These are phyloP conservation scores for Dinocampus coccinellae DNA, from an alignment of 2,888 invertebrate species.

Conservation along the genomic window DNA sequence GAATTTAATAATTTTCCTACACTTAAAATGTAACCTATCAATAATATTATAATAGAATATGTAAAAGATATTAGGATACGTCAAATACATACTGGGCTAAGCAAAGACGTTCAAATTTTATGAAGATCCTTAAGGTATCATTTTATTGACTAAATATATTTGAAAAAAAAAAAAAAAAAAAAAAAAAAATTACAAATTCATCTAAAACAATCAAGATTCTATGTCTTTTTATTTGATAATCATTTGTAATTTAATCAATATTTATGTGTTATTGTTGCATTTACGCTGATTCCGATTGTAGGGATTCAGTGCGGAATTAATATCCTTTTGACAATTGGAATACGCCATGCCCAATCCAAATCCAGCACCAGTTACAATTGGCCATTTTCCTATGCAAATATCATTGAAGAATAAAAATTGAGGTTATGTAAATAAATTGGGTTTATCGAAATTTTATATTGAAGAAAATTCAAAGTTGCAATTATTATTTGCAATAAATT, in stretches of 20 bases:
- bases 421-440: constrained; percentile 3
- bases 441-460: background rate
- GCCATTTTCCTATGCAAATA: constrained; percentile 82
- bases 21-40: too few relatives aligned
- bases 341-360: constrained; percentile 93
- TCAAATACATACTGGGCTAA: too few relatives aligned
- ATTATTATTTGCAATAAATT: background rate
- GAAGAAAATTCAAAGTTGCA: background rate
- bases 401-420: background rate
- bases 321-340: constrained; percentile 85
- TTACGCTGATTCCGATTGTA: constrained; percentile 48
- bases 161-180: too few relatives aligned
- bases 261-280: constrained; percentile 43
- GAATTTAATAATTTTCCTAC: too few relatives aligned
- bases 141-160: too few relatives aligned
- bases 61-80: too few relatives aligned
- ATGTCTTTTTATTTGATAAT: constrained; percentile 29
- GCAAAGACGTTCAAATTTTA: too few relatives aligned
- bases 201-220: constrained; percentile 42
- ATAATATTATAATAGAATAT: too few relatives aligned
- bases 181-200: constrained; percentile 49
- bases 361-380: constrained; percentile 87
- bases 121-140: too few relatives aligned
- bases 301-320: constrained; percentile 67
- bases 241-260: background rate